Evolutionary conservation across 1,140 invertebrate genomes (phyloP).

Genomic region (Dolichoris vasculosae): DNA sequence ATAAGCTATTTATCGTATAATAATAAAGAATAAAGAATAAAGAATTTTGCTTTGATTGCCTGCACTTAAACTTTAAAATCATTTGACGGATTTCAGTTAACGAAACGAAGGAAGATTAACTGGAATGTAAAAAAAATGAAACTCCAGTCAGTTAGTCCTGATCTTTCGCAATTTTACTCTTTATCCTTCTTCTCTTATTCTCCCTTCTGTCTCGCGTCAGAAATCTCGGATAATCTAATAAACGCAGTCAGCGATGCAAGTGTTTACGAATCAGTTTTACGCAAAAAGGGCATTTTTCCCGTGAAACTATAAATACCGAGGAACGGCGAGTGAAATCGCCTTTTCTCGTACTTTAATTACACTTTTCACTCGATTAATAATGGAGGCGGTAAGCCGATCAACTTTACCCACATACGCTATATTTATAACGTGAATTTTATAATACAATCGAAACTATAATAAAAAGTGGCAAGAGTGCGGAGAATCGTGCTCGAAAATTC

Average conservation of each 20-base stretch:
- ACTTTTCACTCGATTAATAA: not conserved
- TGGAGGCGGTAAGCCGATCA: not conserved
- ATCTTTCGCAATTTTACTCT: slow-evolving; percentile 42
- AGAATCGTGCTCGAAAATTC: not conserved
- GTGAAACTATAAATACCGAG: slow-evolving; percentile 20
- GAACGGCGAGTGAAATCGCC: slow-evolving; percentile 12
- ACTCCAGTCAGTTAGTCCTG: slow-evolving; percentile 25
- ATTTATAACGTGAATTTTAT: not conserved
- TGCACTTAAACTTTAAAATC: slow-evolving; percentile 11
- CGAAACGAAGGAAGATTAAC: slow-evolving; percentile 24
- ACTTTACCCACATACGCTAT: not conserved
- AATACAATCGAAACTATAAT: not conserved
- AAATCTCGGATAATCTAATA: slow-evolving; percentile 52
- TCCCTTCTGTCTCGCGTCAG: slow-evolving; percentile 28
- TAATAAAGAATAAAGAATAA: not conserved
- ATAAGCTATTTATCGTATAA: not conserved
- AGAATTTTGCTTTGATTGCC: not conserved
- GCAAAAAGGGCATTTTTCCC: slow-evolving; percentile 5
- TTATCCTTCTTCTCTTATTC: slow-evolving; percentile 45
- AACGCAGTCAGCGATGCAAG: not conserved
- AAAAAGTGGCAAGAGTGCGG: not conserved
- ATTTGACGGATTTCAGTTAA: slow-evolving; percentile 32
- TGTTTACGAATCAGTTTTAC: slow-evolving; percentile 4
- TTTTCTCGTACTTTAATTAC: slow-evolving; percentile 7
- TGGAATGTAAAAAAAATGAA: slow-evolving; percentile 39